phyloP scores from a whole-genome alignment of 1,140 invertebrate species.

The Tribolium castaneum region DNA sequence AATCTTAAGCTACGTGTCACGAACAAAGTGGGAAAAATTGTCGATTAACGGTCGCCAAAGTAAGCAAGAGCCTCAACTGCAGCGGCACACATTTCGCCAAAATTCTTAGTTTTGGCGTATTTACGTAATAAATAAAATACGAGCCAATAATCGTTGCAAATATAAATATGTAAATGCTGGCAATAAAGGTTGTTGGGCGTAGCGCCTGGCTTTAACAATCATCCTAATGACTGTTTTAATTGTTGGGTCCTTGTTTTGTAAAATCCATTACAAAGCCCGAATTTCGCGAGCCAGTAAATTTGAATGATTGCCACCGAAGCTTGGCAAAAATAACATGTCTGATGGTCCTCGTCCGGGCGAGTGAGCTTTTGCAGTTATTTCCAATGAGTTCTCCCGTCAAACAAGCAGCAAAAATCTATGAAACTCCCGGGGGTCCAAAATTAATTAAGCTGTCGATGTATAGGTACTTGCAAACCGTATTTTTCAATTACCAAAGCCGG shows the following conservation, averaged over 20 bases:
- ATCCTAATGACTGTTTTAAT: constrained; percentile 40
- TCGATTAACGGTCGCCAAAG: not conserved
- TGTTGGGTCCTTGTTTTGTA: not conserved
- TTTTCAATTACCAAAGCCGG: constrained; percentile 31
- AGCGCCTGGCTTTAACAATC: not conserved
- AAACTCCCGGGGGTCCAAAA: constrained; percentile 1
- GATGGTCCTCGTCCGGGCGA: not conserved
- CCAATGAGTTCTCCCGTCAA: constrained; percentile 1
- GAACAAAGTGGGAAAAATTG: not conserved
- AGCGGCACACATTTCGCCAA: no score
- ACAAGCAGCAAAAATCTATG: constrained; percentile 17
- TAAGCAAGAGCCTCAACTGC: no score
- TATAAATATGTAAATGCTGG: constrained; percentile 20
- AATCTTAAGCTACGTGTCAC: not conserved
- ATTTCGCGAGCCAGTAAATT: constrained; percentile 22
- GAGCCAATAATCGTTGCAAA: not conserved
- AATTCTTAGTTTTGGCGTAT: no score
- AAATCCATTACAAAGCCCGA: not conserved
- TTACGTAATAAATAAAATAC: not conserved
- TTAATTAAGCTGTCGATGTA: constrained; percentile 36
- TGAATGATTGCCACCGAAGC: constrained; percentile 18
- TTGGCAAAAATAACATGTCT: constrained; percentile 21
- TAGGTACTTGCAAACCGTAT: constrained; percentile 34
- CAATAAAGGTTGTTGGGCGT: not conserved
- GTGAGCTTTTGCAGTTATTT: constrained; percentile 14